Evolutionary conservation across 2,797 vertebrate species (phyloP).

Genomic region (Fringilla coelebs): DNA sequence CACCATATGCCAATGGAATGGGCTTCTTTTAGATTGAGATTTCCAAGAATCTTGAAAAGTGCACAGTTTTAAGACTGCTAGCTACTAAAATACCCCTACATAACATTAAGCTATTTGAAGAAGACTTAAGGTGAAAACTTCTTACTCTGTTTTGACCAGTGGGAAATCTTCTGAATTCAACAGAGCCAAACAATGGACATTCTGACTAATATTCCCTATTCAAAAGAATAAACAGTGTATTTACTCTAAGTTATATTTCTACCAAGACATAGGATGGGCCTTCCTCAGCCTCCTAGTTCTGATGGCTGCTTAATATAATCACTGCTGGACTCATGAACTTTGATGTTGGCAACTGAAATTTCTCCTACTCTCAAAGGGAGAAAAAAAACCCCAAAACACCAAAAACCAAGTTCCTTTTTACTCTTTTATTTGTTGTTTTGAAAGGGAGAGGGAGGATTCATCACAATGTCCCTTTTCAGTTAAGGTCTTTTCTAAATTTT

Average conservation of each 20-base stretch:
- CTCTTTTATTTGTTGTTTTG: background rate
- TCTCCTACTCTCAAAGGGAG: background rate
- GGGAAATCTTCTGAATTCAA: background rate
- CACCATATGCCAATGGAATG: background rate
- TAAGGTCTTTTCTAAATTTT: background rate
- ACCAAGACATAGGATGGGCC: background rate
- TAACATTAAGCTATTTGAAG: background rate
- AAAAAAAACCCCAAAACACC: fast-evolving
- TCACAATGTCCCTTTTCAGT: background rate
- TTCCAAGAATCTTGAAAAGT: background rate
- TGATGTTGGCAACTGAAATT: background rate
- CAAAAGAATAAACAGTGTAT: background rate
- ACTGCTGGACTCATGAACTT: background rate
- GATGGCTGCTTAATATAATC: background rate
- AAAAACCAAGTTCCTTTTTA: background rate
- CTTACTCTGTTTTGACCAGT: background rate
- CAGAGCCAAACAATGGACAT: background rate
- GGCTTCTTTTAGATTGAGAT: background rate
- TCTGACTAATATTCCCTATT: background rate
- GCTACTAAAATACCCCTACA: background rate
- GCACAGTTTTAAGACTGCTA: background rate
- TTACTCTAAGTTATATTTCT: background rate
- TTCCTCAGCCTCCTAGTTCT: background rate
- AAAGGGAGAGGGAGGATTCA: background rate
- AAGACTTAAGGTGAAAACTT: background rate